phyloP scores from a whole-genome alignment of 2,888 invertebrate species.

The Mythimna impura region DNA sequence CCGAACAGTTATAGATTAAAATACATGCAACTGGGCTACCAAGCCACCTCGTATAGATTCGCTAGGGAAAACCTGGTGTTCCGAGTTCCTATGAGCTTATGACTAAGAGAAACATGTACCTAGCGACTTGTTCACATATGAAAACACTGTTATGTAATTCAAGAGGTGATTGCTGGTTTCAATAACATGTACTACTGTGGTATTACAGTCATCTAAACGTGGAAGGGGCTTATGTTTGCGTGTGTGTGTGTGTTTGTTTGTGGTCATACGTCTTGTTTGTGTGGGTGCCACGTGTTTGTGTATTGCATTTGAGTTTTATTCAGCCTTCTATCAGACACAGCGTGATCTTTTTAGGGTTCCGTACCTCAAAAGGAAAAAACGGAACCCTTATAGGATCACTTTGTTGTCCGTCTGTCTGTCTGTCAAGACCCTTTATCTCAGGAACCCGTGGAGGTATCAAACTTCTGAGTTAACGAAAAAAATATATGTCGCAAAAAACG shows the following conservation, averaged over 20 bases:
- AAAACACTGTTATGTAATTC: slow-evolving; percentile 37
- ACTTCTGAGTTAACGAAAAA: too few species aligned
- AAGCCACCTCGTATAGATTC: slow-evolving; percentile 65
- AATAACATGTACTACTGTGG: slow-evolving; percentile 39
- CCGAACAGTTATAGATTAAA: slow-evolving; percentile 45
- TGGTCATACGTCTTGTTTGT: neutral
- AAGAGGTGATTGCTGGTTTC: slow-evolving; percentile 30
- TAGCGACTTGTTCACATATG: slow-evolving; percentile 30
- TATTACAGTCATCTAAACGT: slow-evolving; percentile 48
- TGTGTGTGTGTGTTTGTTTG: neutral
- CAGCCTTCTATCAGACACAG: neutral
- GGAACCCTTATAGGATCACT: too few species aligned
- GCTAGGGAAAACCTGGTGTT: slow-evolving; percentile 67
- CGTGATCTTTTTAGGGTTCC: too few species aligned
- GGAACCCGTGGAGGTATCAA: too few species aligned
- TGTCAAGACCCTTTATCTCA: too few species aligned
- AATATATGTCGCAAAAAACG: too few species aligned
- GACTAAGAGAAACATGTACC: slow-evolving; percentile 42
- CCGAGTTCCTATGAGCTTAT: slow-evolving; percentile 32
- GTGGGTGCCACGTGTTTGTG: slow-evolving; percentile 22
- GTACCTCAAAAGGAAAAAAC: too few species aligned
- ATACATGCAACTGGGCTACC: slow-evolving; percentile 51
- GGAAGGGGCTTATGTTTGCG: slow-evolving; percentile 1
- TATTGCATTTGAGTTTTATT: neutral
- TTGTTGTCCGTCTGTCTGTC: too few species aligned